These are phyloP conservation scores for Rhea pennata DNA, from an alignment of 2,113 vertebrate genomes.

Conservation along the genomic window DNA sequence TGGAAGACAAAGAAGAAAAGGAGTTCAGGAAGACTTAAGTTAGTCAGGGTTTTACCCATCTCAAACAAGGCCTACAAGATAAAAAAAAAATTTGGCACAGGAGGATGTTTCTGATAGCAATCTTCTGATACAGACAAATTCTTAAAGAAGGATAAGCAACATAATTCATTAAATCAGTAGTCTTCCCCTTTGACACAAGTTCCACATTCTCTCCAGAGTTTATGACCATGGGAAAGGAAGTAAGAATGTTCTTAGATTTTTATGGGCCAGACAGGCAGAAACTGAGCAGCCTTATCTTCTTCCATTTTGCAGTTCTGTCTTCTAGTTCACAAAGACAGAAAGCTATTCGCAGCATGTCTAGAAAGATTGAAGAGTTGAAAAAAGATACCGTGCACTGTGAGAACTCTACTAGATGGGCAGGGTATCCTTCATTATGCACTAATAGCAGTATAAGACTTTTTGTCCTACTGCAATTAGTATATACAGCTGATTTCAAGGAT, in stretches of 20 bases:
- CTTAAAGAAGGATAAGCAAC: slow-evolving; percentile 58
- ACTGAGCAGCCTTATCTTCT: slow-evolving; percentile 49
- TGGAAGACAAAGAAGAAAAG: not conserved
- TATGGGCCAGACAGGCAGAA: slow-evolving; percentile 39
- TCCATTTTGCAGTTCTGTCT: not conserved
- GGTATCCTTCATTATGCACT: not conserved
- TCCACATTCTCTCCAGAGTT: slow-evolving; percentile 58
- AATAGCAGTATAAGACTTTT: not conserved
- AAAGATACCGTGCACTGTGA: not conserved
- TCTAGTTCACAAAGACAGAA: not conserved
- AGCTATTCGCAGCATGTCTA: slow-evolving; percentile 17
- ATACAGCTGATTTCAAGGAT: not conserved
- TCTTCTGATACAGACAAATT: slow-evolving; percentile 49
- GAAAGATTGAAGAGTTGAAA: slow-evolving; percentile 32
- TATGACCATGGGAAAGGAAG: slow-evolving; percentile 71
- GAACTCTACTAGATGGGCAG: not conserved
- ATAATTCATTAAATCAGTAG: slow-evolving; percentile 49
- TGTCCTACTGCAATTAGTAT: not conserved
- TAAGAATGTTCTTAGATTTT: slow-evolving; percentile 33
- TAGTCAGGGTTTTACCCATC: slow-evolving; percentile 27
- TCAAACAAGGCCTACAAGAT: not conserved
- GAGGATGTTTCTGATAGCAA: slow-evolving; percentile 53
- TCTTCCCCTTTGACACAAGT: slow-evolving; percentile 41
- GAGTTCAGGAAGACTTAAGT: slow-evolving; percentile 45
- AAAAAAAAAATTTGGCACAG: not conserved